Percentiles rank a stretch among this genome's conserved stretches.
phyloP scores from a whole-genome alignment of 2,113 vertebrate species.

The Trochalopteron elliotii region DNA sequence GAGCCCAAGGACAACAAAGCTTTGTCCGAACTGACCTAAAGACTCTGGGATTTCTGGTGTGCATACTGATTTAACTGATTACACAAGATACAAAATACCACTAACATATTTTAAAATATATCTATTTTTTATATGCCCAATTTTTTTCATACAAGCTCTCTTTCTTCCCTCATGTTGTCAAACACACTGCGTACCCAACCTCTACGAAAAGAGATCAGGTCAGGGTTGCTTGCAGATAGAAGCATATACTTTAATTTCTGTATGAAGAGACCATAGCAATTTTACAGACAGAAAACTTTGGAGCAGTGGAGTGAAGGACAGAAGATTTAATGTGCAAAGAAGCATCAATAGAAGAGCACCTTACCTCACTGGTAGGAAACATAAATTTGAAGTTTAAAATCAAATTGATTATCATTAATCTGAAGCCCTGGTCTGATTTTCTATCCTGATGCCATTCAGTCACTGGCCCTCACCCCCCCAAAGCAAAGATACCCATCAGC shows the following conservation, averaged over 20 bases:
- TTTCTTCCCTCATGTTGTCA: not conserved
- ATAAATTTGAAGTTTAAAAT: not conserved
- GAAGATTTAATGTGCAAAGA: not conserved
- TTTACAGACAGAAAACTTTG: not conserved
- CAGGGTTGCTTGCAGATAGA: not conserved
- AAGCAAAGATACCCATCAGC: not conserved
- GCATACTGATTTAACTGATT: not conserved
- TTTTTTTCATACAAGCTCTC: not conserved
- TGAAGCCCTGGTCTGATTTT: not conserved
- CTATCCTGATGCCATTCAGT: not conserved
- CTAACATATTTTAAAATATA: not conserved
- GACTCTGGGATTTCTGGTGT: not conserved
- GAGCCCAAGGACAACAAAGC: not conserved
- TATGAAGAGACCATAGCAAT: not conserved
- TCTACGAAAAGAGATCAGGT: not conserved
- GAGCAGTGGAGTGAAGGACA: not conserved
- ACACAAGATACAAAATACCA: not conserved
- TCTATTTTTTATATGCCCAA: not conserved
- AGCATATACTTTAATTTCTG: not conserved
- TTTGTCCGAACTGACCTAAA: not conserved
- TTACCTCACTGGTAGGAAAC: not conserved
- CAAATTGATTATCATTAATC: not conserved
- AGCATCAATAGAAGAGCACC: not conserved
- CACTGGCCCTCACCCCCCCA: not conserved
- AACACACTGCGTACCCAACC: not conserved